Base-by-base conservation (phyloP, 2,888 invertebrate species). In the Tachina lurida region DNA sequence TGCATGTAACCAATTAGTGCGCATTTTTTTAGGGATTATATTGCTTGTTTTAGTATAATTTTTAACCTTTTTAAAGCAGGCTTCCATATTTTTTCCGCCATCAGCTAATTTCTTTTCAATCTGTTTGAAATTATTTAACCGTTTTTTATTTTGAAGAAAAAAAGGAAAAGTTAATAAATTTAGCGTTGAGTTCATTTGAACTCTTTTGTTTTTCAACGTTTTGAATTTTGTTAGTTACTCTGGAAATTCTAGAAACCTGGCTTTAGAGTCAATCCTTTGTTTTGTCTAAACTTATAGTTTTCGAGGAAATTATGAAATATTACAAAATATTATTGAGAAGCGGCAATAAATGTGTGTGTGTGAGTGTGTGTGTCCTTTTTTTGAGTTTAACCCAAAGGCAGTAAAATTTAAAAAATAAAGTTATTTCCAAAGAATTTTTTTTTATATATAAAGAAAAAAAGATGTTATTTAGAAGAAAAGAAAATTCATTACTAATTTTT, bases 191-290 rank as follows among this genome's bases (percentile, higher is more conserved):
- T 78, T 79, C 62, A 45, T 54, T 22, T 79, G 71, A 71, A 79
- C 31, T 79, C 70, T 54, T 79, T 79, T 79, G 78, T 78, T 60
- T 10, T 43, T 13, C 3, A 45, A n/a, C 15, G 31, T 31, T 31
- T 31, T 31, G 45, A 45, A 13, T 45, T 41, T 75, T 17, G 4
- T 75, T 43, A 9, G 43, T 70, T 70, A 62, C 52, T 49, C 62
- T 54, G 10, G 62, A 76, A 84, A 84, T 81, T 74, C 84, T 74
- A 60, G 81, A 84, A 84, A 84, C 17, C 80, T 47, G 17, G 47
- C 31, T 45, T 54, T 58, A 60, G 71, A 80, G 84, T 76, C 80
- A 84, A 84, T 84, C 84, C 81, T 84, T 84, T 84, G 84, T 84
- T 71, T 10, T 39, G 19, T 15, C 31, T 67, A 49, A 62, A 62